Percentiles rank a stretch among this genome's conserved stretches.
These are phyloP conservation scores for Pangasianodon hypophthalmus DNA, from an alignment of 2,113 vertebrate genomes.

Conservation along the genomic window DNA sequence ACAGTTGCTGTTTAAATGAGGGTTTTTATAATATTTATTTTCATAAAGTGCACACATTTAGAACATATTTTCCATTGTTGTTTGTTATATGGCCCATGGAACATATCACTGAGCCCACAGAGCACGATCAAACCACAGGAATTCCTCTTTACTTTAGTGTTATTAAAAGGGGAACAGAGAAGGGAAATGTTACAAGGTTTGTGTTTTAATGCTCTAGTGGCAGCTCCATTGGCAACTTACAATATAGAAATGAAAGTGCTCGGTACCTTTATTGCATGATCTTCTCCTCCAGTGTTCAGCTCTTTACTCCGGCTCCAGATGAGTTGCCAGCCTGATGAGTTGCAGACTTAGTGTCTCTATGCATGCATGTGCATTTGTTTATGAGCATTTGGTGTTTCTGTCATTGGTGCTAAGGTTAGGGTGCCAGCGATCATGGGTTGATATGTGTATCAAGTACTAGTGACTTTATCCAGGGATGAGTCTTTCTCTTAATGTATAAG, in stretches of 20 bases:
- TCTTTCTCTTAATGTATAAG: neutral
- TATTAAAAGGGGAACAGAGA: neutral
- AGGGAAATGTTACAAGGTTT: too few relatives aligned
- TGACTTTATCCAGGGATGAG: neutral
- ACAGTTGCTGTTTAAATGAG: neutral
- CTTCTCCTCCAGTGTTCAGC: constrained; percentile 6
- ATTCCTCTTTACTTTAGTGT: constrained; percentile 30
- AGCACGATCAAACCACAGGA: neutral
- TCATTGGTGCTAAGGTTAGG: neutral
- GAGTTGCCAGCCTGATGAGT: neutral
- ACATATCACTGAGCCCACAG: neutral
- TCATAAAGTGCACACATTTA: neutral
- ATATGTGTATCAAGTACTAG: neutral
- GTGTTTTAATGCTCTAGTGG: neutral
- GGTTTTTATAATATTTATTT: neutral
- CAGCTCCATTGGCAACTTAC: neutral
- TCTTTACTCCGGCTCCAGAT: constrained; percentile 9
- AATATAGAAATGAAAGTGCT: neutral
- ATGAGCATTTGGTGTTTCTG: neutral
- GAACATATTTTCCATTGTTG: neutral
- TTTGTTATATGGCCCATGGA: neutral
- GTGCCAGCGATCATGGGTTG: neutral
- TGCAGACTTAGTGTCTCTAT: neutral
- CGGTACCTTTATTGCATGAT: neutral
- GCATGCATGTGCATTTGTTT: neutral